These are phyloP conservation scores for Cheirogaleus medius DNA, from an alignment of 2,113 vertebrate genomes.

Conservation along the genomic window DNA sequence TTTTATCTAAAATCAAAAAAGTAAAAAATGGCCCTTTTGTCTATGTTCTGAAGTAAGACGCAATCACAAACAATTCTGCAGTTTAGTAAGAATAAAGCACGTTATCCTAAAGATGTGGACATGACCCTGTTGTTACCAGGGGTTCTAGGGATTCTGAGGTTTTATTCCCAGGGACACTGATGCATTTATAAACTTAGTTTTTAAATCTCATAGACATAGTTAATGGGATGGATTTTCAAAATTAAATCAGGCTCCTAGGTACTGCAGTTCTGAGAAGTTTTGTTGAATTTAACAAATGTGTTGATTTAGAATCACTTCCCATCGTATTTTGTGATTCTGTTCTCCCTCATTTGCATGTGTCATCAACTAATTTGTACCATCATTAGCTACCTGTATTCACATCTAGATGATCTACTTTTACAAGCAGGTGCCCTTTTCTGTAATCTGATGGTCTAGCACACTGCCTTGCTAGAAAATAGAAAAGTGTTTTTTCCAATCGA, in stretches of 20 bases:
- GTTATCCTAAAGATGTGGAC: not conserved
- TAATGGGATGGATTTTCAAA: not conserved
- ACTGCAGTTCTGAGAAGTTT: not conserved
- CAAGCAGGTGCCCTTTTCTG: not conserved
- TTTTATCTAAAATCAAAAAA: constrained; percentile 16
- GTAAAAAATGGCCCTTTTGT: not conserved
- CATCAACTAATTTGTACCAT: not conserved
- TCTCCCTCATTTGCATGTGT: not conserved
- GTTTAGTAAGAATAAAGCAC: not conserved
- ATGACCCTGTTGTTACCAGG: not conserved
- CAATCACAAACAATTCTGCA: not conserved
- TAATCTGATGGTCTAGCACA: not conserved
- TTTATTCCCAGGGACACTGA: not conserved
- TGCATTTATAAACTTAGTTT: not conserved
- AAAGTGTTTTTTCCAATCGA: too few relatives aligned
- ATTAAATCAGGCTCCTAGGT: not conserved
- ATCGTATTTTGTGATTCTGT: not conserved
- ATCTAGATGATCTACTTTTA: not conserved
- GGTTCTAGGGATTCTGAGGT: not conserved
- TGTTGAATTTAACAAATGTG: not conserved
- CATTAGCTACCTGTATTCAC: not conserved
- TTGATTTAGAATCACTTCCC: not conserved
- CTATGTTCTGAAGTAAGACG: not conserved
- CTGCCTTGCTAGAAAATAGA: not conserved
- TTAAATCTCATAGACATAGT: not conserved